Conservation (phyloP, 2,113 vertebrate species). For the Rhadina sibilatrix region DNA sequence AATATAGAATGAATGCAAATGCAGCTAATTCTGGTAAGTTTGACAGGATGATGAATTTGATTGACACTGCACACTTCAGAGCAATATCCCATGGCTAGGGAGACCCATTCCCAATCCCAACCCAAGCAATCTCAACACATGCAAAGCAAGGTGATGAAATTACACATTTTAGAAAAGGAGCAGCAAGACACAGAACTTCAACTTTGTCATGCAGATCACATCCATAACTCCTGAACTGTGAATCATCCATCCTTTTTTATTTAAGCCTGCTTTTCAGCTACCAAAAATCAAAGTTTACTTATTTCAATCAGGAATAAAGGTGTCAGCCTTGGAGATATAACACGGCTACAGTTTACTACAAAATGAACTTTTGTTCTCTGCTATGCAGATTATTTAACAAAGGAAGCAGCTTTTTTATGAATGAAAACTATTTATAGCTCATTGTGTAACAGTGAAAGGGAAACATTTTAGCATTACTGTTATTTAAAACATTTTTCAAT, state of each 20-base stretch:
- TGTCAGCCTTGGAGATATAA: background rate
- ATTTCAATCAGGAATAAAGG: background rate
- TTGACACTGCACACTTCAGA: background rate
- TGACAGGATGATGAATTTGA: accelerated
- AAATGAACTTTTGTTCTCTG: conserved; percentile 28
- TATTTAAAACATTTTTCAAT: background rate
- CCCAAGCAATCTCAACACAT: accelerated
- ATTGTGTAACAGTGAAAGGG: conserved; percentile 26
- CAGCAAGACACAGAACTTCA: background rate
- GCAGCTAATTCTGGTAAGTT: background rate
- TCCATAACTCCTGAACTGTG: background rate
- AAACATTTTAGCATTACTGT: background rate
- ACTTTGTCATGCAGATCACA: background rate
- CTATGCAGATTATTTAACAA: conserved; percentile 35
- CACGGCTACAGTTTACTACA: background rate
- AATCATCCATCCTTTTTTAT: background rate
- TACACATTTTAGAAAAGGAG: background rate
- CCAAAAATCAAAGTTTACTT: background rate
- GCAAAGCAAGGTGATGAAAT: background rate
- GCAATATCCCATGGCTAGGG: background rate
- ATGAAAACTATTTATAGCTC: conserved; percentile 56
- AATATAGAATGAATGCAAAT: background rate
- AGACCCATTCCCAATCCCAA: background rate
- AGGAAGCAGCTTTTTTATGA: conserved; percentile 53
- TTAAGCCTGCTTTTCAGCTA: background rate